phyloP scores from a whole-genome alignment of 2,888 invertebrate genomes.

The Meliscaeva auricollis region DNA sequence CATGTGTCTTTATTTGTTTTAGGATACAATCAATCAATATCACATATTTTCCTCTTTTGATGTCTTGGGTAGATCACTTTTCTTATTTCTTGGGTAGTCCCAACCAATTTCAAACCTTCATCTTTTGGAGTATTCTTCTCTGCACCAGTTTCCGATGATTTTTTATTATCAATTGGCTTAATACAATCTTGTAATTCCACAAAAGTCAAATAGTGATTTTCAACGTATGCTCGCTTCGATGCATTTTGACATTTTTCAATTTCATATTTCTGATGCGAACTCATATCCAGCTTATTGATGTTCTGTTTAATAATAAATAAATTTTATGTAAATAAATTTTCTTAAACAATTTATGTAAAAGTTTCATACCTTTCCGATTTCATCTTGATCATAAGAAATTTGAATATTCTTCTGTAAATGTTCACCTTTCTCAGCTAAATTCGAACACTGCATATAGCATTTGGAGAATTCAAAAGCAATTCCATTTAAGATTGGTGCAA shows the following conservation, averaged over 20 bases:
- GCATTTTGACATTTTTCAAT: constrained; percentile 47
- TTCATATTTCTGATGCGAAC: neutral
- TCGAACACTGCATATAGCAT: constrained; percentile 28
- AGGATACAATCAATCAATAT: neutral
- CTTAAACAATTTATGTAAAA: too few relatives aligned
- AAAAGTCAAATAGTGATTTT: constrained; percentile 2
- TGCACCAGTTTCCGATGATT: neutral
- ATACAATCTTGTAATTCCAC: constrained; percentile 28
- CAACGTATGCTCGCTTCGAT: constrained; percentile 33
- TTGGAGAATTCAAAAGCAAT: constrained; percentile 19
- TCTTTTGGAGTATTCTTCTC: neutral
- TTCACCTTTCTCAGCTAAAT: neutral
- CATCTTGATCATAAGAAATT: too few relatives aligned
- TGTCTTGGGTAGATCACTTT: neutral
- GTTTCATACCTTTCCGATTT: constrained; percentile 7
- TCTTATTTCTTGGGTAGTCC: neutral
- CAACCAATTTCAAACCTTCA: neutral
- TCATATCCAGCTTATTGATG: neutral
- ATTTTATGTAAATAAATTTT: too few relatives aligned
- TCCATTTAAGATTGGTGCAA: neutral
- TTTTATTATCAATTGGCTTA: neutral
- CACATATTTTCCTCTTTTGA: neutral
- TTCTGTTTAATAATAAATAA: neutral
- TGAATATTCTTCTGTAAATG: neutral
- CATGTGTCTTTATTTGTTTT: neutral